A percentile compares a stretch with the other conserved stretches of the same genome.
phyloP scores from a whole-genome alignment of 2,888 invertebrate genomes.

The Mayetiola destructor region DNA sequence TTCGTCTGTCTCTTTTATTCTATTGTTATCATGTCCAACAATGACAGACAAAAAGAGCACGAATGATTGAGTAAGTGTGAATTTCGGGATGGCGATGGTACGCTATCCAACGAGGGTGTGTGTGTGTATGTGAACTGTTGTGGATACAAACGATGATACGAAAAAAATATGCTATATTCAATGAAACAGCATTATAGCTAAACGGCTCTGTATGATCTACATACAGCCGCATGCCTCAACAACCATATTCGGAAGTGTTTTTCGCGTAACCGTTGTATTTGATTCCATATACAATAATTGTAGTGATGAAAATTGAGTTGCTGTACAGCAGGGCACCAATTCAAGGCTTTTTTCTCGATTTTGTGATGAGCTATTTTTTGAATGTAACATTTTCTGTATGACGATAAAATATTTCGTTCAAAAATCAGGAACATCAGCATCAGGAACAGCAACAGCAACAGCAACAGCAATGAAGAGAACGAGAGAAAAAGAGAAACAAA shows the following conservation, averaged over 20 bases:
- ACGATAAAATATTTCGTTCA: conserved; percentile 33
- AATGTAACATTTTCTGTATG: neutral
- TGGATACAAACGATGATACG: neutral
- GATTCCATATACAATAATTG: conserved; percentile 68
- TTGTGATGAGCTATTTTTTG: conserved; percentile 23
- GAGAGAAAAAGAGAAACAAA: too few species aligned
- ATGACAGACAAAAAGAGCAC: too few species aligned
- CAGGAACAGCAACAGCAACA: too few species aligned
- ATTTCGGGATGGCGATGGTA: neutral
- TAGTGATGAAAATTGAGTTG: conserved; percentile 65
- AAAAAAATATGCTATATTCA: too few species aligned
- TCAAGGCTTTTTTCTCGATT: conserved; percentile 41
- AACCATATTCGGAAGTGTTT: conserved; percentile 75
- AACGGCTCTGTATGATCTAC: conserved; percentile 30
- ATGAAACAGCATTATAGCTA: neutral
- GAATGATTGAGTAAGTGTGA: too few species aligned
- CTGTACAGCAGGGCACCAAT: conserved; percentile 73
- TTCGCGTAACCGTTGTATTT: conserved; percentile 61
- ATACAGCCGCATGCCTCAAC: conserved; percentile 85
- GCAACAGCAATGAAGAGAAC: too few species aligned
- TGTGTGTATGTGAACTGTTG: neutral
- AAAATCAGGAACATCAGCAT: conserved; percentile 45
- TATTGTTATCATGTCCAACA: too few species aligned
- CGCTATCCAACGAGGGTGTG: neutral
- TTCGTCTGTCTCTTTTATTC: too few species aligned